Evolutionary conservation across 1,140 invertebrate genomes (phyloP).

Genomic region (Hirudo medicinalis): DNA sequence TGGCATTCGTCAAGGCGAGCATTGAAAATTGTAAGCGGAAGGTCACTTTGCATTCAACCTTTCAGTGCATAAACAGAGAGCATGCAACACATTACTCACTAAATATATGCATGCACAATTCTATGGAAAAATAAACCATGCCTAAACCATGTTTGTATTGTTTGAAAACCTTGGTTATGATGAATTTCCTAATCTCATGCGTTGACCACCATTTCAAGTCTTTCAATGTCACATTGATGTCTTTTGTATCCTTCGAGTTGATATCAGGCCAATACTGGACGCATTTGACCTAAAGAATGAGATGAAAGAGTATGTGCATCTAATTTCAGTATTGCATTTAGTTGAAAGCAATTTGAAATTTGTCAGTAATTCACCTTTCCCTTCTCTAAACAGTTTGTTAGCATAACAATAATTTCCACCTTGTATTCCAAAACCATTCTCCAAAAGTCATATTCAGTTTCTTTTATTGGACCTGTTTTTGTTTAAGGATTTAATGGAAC

Average conservation of each 20-base stretch:
- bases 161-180: neutral
- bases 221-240: neutral
- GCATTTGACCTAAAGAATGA: neutral
- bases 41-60: no score
- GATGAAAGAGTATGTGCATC: no score
- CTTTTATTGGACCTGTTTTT: slow-evolving; percentile 47
- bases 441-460: slow-evolving; percentile 60
- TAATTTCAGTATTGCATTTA: neutral
- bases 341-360: neutral
- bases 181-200: neutral
- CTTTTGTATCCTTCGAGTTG: neutral
- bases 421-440: slow-evolving; percentile 62
- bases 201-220: neutral
- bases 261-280: neutral
- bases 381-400: slow-evolving; percentile 46
- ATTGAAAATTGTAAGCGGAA: no score
- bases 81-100: no score
- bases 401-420: slow-evolving; percentile 57
- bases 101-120: no score
- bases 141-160: no score
- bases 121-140: no score
- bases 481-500: no score
- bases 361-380: slow-evolving; percentile 46
- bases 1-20: no score
- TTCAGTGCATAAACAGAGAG: no score